phyloP scores from a whole-genome alignment of 2,113 vertebrate genomes.

The Muscicapa adusta region DNA sequence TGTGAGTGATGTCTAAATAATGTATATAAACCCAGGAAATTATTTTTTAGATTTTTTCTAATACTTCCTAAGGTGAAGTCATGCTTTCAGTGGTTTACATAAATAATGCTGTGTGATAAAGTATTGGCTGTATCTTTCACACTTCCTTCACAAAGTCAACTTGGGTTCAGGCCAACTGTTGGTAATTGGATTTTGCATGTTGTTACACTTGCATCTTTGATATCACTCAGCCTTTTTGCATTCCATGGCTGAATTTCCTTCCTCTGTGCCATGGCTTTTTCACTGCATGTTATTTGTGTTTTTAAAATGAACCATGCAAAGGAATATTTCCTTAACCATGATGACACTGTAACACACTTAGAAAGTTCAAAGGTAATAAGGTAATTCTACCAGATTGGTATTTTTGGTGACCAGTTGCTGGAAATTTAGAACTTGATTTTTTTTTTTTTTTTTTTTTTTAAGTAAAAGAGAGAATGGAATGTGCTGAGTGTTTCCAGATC shows the following conservation, averaged over 20 bases:
- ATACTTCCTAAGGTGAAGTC: not conserved
- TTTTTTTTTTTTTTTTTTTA: not conserved
- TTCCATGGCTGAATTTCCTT: slow-evolving; percentile 1
- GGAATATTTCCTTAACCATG: slow-evolving; percentile 10
- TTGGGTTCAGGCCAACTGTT: not conserved
- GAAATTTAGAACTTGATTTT: not conserved
- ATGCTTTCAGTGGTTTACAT: not conserved
- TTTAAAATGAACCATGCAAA: not conserved
- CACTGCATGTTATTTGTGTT: not conserved
- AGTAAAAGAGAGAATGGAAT: not conserved
- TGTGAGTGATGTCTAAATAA: not conserved
- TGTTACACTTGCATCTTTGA: not conserved
- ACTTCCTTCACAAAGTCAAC: not conserved
- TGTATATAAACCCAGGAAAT: not conserved
- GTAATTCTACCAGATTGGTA: not conserved
- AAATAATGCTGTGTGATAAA: not conserved
- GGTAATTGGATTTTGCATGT: not conserved
- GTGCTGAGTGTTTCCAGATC: slow-evolving; percentile 31
- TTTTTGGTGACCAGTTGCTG: slow-evolving; percentile 7
- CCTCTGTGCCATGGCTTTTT: not conserved
- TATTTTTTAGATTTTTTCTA: not conserved
- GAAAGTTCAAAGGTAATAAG: not conserved
- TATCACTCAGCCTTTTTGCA: not conserved
- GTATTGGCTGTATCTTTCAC: not conserved
- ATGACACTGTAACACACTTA: not conserved